Percentiles rank a stretch among this genome's conserved stretches.
phyloP scores from a whole-genome alignment of 2,888 invertebrate species.

The Protonemura montana region DNA sequence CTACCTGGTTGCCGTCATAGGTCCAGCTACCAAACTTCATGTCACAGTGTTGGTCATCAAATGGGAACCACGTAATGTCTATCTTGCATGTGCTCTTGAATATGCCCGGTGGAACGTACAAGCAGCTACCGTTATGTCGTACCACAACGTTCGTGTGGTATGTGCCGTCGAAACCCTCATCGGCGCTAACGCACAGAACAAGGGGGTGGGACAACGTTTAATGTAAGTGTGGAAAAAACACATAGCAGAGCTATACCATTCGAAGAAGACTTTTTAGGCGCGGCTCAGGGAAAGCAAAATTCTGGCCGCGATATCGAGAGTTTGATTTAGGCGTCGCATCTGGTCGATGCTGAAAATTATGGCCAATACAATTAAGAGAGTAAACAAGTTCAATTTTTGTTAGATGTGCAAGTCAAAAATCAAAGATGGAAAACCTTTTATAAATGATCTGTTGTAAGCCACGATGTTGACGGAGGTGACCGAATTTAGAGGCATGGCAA shows the following conservation, averaged over 20 bases:
- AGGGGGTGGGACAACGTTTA: conserved; percentile 14
- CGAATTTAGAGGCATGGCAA: not conserved
- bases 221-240: not conserved
- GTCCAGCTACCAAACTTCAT: conserved; percentile 99
- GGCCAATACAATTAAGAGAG: not conserved
- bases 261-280: not conserved
- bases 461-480: not conserved
- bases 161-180: conserved; percentile 99
- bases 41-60: conserved; percentile 99
- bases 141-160: conserved; percentile 99
- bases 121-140: conserved; percentile 96
- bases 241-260: not conserved
- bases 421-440: not conserved
- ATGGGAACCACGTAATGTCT: conserved; percentile 99
- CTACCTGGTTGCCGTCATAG: conserved; percentile 96
- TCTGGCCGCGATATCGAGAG: not conserved
- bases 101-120: conserved; percentile 99
- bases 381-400: not conserved
- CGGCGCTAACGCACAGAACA: conserved; percentile 75
- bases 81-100: conserved; percentile 99
- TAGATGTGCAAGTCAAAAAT: not conserved
- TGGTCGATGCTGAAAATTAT: not conserved
- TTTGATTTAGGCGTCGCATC: not conserved
- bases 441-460: not conserved
- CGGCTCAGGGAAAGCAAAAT: not conserved